A percentile compares a stretch with the other conserved stretches of the same genome.
Conservation (phyloP, 2,888 invertebrate genomes). For the Teinopalpus imperialis region DNA sequence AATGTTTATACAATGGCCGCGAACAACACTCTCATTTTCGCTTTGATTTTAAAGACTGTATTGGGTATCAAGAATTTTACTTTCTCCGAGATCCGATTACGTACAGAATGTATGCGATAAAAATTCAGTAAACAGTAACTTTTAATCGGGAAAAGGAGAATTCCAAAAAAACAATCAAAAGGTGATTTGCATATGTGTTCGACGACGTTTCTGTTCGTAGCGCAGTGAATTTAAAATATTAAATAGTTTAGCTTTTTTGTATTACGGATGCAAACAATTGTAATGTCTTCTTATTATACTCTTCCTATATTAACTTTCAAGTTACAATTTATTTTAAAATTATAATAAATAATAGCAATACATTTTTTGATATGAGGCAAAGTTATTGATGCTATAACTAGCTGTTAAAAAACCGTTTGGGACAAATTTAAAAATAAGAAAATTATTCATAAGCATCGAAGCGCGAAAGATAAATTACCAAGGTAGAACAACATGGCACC, state of each 20-base stretch:
- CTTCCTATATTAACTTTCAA: no score
- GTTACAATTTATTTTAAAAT: no score
- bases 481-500: constrained; percentile 67
- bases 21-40: constrained; percentile 70
- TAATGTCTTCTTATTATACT: no score
- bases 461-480: constrained; percentile 69
- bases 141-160: constrained; percentile 44
- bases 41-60: constrained; percentile 57
- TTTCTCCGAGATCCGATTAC: constrained; percentile 74
- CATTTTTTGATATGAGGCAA: no score
- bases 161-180: constrained; percentile 35
- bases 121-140: constrained; percentile 51
- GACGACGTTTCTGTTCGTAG: no score
- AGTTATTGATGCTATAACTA: no score
- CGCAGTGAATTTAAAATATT: no score
- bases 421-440: constrained; percentile 8
- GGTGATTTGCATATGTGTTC: no score
- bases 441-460: constrained; percentile 49
- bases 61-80: constrained; percentile 62
- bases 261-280: no score
- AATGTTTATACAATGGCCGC: constrained; percentile 61
- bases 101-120: constrained; percentile 46
- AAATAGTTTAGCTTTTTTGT: no score
- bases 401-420: constrained; percentile 5
- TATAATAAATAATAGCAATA: no score